Base-by-base conservation (phyloP, 2,888 invertebrate genomes). In the Entomobrya proxima region DNA sequence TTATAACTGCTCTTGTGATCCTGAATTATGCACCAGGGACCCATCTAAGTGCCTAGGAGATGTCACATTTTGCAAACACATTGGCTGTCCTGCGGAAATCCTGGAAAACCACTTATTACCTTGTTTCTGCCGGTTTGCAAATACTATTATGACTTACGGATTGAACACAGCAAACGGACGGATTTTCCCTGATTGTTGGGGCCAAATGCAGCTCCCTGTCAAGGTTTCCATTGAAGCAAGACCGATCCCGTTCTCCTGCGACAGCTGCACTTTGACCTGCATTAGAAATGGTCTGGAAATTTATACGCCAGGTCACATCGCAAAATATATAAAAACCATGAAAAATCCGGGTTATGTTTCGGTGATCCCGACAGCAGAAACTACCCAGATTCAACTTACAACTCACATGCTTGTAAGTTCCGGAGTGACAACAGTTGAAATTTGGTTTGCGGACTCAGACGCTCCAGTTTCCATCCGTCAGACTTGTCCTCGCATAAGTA, bases 281-380 rank as follows among this genome's bases (percentile, higher is more conserved):
- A 47, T 21, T 2, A 2, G 21, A 21, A 24, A 6, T 9, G 85
- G 77, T 27, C 11, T 87, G 0, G 52, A 76, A 24, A n/a, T 87
- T 3, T 0, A 18, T 0, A 86, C 79, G 0, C 80, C 79, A n/a
- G 61, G 58, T 0, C 15, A 15, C 4, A 64, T 75, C 0, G 30
- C 77, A 18, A 61, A 30, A 13, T 87, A 87, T 27, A 47, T 87
- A 0, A 75, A 55, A 13, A 74, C 61, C 0, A 64, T 47, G 0
- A 87, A 85, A 44, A 85, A 85, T 69, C 85, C 87, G 0, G 87
- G 76, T 24, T 67, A 61, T 18, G 77, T 87, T 1, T 52, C 87
- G 0, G 61, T 55, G 0, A 18, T 44, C 6, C 87, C 87, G 0
- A 7, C n/a, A 0, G 0, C 50, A 0, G 47, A 52, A 0, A 72